Base-by-base conservation (phyloP, 1,140 invertebrate species). In the Oedothorax gibbosus region DNA sequence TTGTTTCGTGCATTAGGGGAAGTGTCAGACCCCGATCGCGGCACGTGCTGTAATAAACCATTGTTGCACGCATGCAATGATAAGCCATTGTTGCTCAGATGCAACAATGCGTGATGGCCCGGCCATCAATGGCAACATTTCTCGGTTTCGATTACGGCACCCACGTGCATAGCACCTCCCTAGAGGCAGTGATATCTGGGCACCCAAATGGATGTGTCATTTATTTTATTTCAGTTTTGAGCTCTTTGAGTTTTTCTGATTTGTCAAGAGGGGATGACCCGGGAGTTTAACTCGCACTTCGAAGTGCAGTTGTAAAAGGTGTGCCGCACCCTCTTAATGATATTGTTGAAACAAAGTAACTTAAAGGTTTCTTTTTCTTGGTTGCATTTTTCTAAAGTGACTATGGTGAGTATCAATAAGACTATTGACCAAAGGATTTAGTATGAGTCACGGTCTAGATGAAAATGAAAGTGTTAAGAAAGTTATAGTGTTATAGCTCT, bases 1-100 rank as follows among this genome's bases (percentile, higher is more conserved):
- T 73, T 85, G 83, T 85, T 85, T 21, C 20, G 35, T 85, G 65
- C 83, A 78, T 78, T 78, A 77, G 73, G 83, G 35, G 49, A 76
- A 85, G 73, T 78, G 75, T 77, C 83, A 85, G 53, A 62, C 53
- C 54, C 21, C 18, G 68, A 84, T 75, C 71, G 35, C 66, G 83
- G 83, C 83, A 85, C 83, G 83, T 85, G 83, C 83, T 71, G 54
- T 71, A 35, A 71, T 71, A 71, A 71, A 49, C 68, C 68, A 71
- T 71, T 71, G 68, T 71, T 71, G 68, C 68, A 53, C 68, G 54
- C 68, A 49, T 35, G 35, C 35, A 64, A 62, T 77, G 73, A 77
- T 77, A 77, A 77, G 56, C 73, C 73, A 77, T 77, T 82, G 68
- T 82, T 71, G 79, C 69, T 66, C 20, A 15, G 35, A 50, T 62